A percentile compares a stretch with the other conserved stretches of the same genome.
Conservation (phyloP, 2,113 vertebrate genomes). For the Muscicapa adusta region DNA sequence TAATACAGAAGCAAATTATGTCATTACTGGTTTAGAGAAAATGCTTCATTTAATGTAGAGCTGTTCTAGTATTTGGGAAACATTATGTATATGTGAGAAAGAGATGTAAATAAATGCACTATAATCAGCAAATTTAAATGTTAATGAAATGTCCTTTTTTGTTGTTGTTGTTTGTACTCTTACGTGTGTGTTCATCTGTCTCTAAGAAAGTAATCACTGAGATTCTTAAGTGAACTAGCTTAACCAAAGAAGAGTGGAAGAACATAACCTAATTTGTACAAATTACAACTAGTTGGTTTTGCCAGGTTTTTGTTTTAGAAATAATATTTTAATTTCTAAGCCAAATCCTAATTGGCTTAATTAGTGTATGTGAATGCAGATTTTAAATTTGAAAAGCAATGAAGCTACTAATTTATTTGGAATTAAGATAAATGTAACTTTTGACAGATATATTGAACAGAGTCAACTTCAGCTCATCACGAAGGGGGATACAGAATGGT, state of each 20-base stretch:
- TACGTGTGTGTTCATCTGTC: not conserved
- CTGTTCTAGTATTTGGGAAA: not conserved
- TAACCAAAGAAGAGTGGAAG: not conserved
- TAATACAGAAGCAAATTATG: not conserved
- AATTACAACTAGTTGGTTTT: not conserved
- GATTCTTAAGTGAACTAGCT: not conserved
- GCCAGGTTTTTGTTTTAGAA: not conserved
- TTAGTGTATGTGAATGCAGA: not conserved
- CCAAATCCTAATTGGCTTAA: not conserved
- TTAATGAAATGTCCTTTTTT: not conserved
- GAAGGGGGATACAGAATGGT: conserved; percentile 77
- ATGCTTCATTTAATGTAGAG: not conserved
- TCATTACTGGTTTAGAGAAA: not conserved
- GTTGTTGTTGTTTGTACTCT: not conserved
- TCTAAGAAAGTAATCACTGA: not conserved
- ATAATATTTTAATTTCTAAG: not conserved
- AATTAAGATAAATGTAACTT: conserved; percentile 64
- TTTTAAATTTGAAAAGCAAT: conserved; percentile 28
- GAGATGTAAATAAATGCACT: not conserved
- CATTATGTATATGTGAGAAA: not conserved
- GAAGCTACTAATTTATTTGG: conserved; percentile 9
- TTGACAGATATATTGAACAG: conserved; percentile 80
- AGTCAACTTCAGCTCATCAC: conserved; percentile 73
- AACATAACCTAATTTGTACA: not conserved
- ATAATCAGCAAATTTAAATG: not conserved